Evolutionary conservation across 2,797 vertebrate species (phyloP).

Genomic region (Anolis apletophallus): DNA sequence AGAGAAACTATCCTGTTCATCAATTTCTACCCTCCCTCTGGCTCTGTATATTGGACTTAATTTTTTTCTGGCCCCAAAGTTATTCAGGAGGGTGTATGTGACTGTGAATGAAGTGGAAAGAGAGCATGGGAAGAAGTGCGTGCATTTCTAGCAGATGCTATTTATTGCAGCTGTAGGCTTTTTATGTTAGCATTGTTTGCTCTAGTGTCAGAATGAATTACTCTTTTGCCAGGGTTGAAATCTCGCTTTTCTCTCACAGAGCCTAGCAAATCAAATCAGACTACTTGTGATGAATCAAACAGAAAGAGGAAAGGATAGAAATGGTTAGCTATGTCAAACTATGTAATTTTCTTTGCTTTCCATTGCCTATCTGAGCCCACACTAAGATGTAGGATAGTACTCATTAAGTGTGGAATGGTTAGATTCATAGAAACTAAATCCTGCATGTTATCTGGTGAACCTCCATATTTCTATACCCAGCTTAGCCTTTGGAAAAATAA

Average conservation of each 20-base stretch:
- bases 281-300: slow-evolving; percentile 20
- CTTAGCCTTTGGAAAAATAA: neutral
- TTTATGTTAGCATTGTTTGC: neutral
- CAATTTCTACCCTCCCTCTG: slow-evolving; percentile 1
- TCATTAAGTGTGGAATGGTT: neutral
- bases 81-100: neutral
- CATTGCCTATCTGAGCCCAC: neutral
- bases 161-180: slow-evolving; percentile 16
- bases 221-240: slow-evolving; percentile 39
- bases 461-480: neutral
- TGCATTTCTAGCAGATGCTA: slow-evolving; percentile 22
- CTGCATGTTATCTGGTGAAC: neutral
- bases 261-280: slow-evolving; percentile 20
- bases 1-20: neutral
- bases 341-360: neutral
- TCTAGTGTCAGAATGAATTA: slow-evolving; percentile 19
- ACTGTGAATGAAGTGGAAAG: neutral
- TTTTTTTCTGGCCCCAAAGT: neutral
- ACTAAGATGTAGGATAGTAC: neutral
- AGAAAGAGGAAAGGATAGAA: slow-evolving; percentile 5
- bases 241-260: neutral
- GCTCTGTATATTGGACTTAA: neutral
- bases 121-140: neutral
- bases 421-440: neutral
- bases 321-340: neutral